Percentiles rank a stretch among this genome's conserved stretches.
These are phyloP conservation scores for Andrena fulva DNA, from an alignment of 2,888 invertebrate species.

Conservation along the genomic window DNA sequence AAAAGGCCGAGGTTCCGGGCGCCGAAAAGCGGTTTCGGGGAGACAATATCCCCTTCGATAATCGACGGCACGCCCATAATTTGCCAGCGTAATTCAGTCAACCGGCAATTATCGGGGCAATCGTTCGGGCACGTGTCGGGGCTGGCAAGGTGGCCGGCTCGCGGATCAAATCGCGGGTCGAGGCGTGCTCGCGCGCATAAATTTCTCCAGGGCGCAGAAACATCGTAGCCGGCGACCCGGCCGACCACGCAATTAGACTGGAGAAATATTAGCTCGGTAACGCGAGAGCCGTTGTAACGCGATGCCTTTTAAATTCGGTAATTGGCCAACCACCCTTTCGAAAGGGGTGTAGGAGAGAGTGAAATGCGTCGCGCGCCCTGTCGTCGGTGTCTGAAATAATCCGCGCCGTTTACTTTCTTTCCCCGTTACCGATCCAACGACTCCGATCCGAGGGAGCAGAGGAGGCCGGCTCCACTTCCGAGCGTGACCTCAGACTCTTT, in stretches of 20 bases:
- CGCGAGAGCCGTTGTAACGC: conserved; percentile 65
- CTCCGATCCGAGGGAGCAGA: too few species aligned
- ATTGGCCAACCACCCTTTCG: conserved; percentile 52
- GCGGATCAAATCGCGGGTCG: conserved; percentile 3
- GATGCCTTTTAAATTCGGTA: conserved; percentile 74
- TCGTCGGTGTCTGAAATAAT: conserved; percentile 68
- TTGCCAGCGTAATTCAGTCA: conserved; percentile 36
- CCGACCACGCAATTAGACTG: conserved; percentile 67
- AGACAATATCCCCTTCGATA: conserved; percentile 22
- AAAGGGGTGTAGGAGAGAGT: conserved; percentile 41
- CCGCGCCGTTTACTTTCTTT: neutral
- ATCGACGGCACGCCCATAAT: conserved; percentile 41
- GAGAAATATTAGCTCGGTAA: conserved; percentile 73
- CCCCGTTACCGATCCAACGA: too few species aligned
- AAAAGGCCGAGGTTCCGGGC: neutral
- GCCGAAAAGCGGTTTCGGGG: neutral
- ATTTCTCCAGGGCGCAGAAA: conserved; percentile 55
- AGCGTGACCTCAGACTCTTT: too few species aligned
- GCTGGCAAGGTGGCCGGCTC: neutral
- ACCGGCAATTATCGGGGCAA: conserved; percentile 46
- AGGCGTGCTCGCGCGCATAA: conserved; percentile 37
- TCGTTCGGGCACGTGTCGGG: conserved; percentile 17
- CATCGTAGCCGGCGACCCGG: conserved; percentile 34
- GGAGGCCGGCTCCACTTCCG: too few species aligned
- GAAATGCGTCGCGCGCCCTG: conserved; percentile 40